A percentile compares a stretch with the other conserved stretches of the same genome.
These are phyloP conservation scores for Dasypogon diadema DNA, from an alignment of 2,888 invertebrate genomes.

Conservation along the genomic window DNA sequence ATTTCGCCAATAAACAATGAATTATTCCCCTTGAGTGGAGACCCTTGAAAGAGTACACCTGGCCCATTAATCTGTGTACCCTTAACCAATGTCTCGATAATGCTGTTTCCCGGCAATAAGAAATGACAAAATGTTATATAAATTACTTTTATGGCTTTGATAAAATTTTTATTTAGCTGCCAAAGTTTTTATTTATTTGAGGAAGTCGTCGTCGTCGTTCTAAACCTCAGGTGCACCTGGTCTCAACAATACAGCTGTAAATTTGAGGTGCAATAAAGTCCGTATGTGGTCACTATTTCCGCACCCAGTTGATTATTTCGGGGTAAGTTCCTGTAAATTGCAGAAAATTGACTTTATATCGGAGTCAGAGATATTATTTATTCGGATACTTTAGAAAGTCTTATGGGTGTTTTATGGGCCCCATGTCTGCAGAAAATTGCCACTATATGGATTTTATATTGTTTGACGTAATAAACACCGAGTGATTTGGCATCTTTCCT, in stretches of 20 bases:
- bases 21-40: constrained; percentile 12
- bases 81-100: not conserved
- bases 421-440: not conserved
- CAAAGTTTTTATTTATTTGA: constrained; percentile 1
- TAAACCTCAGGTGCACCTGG: not conserved
- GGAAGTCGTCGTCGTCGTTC: not conserved
- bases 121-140: constrained; percentile 21
- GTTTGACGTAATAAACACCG: constrained; percentile 21
- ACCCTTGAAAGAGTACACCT: constrained; percentile 13
- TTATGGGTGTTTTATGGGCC: constrained; percentile 17
- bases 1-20: constrained; percentile 23
- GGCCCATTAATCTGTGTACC: constrained; percentile 5
- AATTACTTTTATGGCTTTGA: constrained; percentile 32
- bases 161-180: constrained; percentile 19
- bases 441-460: not conserved
- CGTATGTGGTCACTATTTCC: not conserved
- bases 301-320: not conserved
- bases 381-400: constrained; percentile 6
- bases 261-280: not conserved
- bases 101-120: constrained; percentile 1
- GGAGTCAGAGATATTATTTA: not conserved
- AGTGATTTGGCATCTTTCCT: constrained; percentile 7
- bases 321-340: not conserved
- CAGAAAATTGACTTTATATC: not conserved
- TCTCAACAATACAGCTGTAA: not conserved